These are phyloP conservation scores for Oryzias curvinotus DNA, from an alignment of 2,113 vertebrate genomes.

Conservation along the genomic window DNA sequence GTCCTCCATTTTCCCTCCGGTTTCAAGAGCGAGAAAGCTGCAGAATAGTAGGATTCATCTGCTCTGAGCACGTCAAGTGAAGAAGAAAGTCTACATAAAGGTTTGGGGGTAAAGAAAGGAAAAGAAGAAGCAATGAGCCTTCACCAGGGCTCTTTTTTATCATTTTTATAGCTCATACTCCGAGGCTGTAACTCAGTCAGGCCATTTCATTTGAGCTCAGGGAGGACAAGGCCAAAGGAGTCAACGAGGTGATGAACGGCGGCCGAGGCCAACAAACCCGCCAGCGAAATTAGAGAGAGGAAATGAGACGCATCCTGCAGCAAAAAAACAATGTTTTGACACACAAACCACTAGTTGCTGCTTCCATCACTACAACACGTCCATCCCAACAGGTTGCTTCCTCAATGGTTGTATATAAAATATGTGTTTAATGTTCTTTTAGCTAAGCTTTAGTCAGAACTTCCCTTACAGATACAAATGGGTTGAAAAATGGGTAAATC, in stretches of 20 bases:
- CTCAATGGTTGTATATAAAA: too few relatives aligned
- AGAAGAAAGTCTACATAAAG: slow-evolving; percentile 17
- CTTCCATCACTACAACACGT: too few relatives aligned
- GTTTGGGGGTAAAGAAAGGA: not conserved
- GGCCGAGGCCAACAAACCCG: not conserved
- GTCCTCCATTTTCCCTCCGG: not conserved
- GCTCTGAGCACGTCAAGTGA: not conserved
- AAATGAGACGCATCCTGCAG: not conserved
- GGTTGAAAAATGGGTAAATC: too few relatives aligned
- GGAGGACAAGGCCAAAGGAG: slow-evolving; percentile 6
- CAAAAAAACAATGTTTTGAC: not conserved
- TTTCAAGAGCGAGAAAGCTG: not conserved
- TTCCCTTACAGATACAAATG: too few relatives aligned
- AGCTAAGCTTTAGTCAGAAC: too few relatives aligned
- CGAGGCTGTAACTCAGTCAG: slow-evolving; percentile 18
- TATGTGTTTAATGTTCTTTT: too few relatives aligned
- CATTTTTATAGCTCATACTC: slow-evolving; percentile 7
- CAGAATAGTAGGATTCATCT: slow-evolving; percentile 17
- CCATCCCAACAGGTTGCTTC: too few relatives aligned
- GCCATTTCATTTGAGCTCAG: slow-evolving; percentile 14
- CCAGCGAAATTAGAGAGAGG: not conserved
- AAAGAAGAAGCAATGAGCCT: slow-evolving; percentile 18
- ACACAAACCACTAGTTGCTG: too few relatives aligned
- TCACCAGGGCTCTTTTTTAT: not conserved
- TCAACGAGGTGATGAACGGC: slow-evolving; percentile 19